phyloP scores from a whole-genome alignment of 2,888 invertebrate genomes.

The Dromius quadrimaculatus region DNA sequence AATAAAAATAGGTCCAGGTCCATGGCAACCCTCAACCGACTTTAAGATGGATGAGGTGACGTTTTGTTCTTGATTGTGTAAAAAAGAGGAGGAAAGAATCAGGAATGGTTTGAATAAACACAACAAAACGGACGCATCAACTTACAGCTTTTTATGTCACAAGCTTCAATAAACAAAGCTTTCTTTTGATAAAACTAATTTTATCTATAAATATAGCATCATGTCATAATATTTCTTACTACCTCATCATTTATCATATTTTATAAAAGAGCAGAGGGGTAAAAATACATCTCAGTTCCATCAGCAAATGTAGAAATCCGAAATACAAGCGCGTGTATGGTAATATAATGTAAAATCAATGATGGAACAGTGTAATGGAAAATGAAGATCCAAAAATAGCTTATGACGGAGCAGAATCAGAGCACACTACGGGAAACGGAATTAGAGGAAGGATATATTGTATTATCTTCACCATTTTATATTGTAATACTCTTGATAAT shows the following conservation, averaged over 20 bases:
- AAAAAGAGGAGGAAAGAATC: too few species aligned
- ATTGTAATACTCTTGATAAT: too few species aligned
- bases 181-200: background rate
- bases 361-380: constrained; percentile 7
- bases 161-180: too few species aligned
- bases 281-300: constrained; percentile 30
- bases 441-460: too few species aligned
- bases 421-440: background rate
- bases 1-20: too few species aligned
- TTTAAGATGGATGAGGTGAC: too few species aligned
- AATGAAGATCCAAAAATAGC: constrained; percentile 35
- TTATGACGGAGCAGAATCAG: constrained; percentile 15
- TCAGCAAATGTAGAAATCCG: constrained; percentile 14
- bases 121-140: too few species aligned
- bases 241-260: constrained; percentile 22
- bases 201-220: background rate
- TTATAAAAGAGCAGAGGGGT: background rate
- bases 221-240: background rate
- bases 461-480: too few species aligned
- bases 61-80: too few species aligned
- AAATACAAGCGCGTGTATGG: constrained; percentile 31
- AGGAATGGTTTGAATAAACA: too few species aligned
- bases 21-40: too few species aligned
- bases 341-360: constrained; percentile 43
- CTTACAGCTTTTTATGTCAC: too few species aligned